Evolutionary conservation across 2,113 vertebrate genomes (phyloP), one percentile per base, ranked within the genome.

Genomic region (Eulemur macaco): DNA sequence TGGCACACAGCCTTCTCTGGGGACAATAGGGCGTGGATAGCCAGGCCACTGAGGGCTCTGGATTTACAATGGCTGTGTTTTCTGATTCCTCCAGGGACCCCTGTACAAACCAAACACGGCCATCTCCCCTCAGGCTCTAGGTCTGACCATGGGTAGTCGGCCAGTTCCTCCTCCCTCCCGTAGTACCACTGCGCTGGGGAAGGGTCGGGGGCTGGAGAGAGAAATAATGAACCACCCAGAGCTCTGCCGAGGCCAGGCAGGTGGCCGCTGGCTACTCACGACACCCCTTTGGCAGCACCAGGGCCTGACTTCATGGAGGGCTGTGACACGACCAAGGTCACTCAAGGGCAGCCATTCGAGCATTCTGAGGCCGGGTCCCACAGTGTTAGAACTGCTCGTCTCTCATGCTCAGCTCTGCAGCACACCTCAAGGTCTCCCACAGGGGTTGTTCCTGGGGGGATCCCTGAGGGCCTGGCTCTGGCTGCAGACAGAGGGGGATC

Each of bases 351-450:
- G 52, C 23, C 23, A 23, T 34, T 60, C 1, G 2, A 45, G 18
- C 1, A 18, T 60, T 12, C 20, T 0, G 1, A 10, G 76, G 8
- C 42, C 0, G 1, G 11, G n/a, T 21, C 54, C 45, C 21, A 8
- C 1, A 1, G 45, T 3, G 21, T 52, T 25, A 88, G 77, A 63
- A n/a, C 1, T 8, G 4, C 7, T 27, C 18, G 8, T 73, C 34
- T 42, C 45, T 45, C 58, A 58, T 31, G 64, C 73, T 86, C 13
- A 25, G 25, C 31, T 29, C 52, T 45, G 13, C 18, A n/a, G 1
- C 12, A 27, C 4, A 52, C 34, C 12, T 58, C 10, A 50, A 45
- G 14, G 23, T 13, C 29, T 73, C 82, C 23, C 9, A 80, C 10
- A 8, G 14, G 73, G 37, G 45, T n/a, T 63, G 42, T 9, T 21